Evolutionary conservation across 23 tunicate species (phyloP), one percentile per base, ranked within the genome.

Genomic region (Aplidium turbinatum): DNA sequence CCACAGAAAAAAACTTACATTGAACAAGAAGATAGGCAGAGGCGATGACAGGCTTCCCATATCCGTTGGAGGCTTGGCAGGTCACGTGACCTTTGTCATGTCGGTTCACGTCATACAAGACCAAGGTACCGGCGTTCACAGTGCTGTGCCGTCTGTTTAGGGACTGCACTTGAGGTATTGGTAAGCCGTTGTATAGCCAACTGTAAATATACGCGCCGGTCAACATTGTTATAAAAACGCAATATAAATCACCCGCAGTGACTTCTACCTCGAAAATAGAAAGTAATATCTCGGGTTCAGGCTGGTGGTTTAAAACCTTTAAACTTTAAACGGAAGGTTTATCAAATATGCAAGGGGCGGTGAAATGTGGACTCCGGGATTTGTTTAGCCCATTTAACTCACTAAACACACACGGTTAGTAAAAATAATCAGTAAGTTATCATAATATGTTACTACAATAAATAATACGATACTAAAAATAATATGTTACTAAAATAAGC

Each of bases 41-140:
- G 4, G 86, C 86, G 6, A 30, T 42, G 1, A 78, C 75, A 3
- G 90, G 56, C 23, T 63, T 19, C 22, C 83, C 80, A 74, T 62
- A 78, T n/a, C 91, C 97, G 70, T 91, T 91, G 16, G 60, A 72
- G 19, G 90, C 78, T 21, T 29, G 29, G 33, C 97, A 91, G 22
- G 97, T 78, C 30, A 91, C 86, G 31, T 58, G 70, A 25, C 84
- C 90, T 20, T 50, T 79, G 63, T 81, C 86, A n/a, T 66, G 28
- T 33, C 64, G 25, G 16, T 36, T 78, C 56, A 81, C 73, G 75
- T 75, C 70, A 56, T 67, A 68, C 3, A 79, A 78, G 66, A 77
- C 56, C 9, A 84, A 58, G 16, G 87, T 70, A 4, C 85, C 78
- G 57, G 76, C 97, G 1, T 33, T 62, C 0, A 58, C 11, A 11